Evolutionary conservation across 1,140 invertebrate genomes (phyloP), one percentile per base, ranked within the genome.

Genomic region (Aphis craccivora): DNA sequence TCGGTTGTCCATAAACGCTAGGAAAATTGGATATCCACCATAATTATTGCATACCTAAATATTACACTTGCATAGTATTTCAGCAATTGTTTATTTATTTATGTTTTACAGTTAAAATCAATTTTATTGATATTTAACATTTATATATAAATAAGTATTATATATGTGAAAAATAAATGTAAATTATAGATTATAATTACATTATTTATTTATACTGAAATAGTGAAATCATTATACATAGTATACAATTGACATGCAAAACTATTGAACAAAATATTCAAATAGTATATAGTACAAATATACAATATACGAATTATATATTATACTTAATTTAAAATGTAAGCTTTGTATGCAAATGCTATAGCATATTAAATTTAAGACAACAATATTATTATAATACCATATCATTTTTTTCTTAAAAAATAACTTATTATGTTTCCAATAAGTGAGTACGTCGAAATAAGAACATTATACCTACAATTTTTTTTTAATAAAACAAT

Each of bases 1-100:
- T 90, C 89, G 25, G 55, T 45, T 40, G 89, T 90, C 53, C 89
- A 60, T 90, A 90, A 90, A 67, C 23, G 89, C 37, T 14, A 55
- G 40, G 53, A 67, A 90, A 90, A 90, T 90, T 89, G 35, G 23
- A 89, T 89, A 89, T 55, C 35, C 48, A 37, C 48, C 88, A 53
- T 53, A 89, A 53, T 89, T 53, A 53, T 53, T 89, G 51, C 86
- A 35, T 30, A 88, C 30, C 5, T n/a, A 88, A 88, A 88, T 40
- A 40, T 88, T 14, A 51, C 86, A 88, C 86, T 45, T 86, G 23
- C 37, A 86, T 51, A 88, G 35, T 35, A 88, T 51, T 51, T 51
- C 14, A 30, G 7, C 5, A 48, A 6, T 76, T 30, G 25, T 87
- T 45, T 14, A 18, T 86, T 86, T n/a, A 4, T 67, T 86, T 18